These are phyloP conservation scores for Cryptus armator DNA, from an alignment of 2,888 invertebrate species.

Conservation along the genomic window DNA sequence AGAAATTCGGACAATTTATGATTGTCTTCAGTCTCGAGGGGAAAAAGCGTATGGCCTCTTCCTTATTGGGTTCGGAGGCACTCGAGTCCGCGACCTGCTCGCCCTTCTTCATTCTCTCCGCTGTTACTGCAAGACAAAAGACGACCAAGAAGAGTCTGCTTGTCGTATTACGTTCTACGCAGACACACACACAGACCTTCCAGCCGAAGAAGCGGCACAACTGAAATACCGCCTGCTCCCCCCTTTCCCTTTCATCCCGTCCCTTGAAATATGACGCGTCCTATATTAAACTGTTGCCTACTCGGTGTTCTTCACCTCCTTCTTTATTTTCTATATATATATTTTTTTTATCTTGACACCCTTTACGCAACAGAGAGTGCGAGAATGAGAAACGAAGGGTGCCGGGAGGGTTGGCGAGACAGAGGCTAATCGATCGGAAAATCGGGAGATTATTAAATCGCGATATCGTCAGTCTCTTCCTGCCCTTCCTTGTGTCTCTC, in stretches of 20 bases:
- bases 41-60: conserved; percentile 32
- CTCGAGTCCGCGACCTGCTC: conserved; percentile 57
- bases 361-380: conserved; percentile 65
- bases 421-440: conserved; percentile 76
- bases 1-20: conserved; percentile 67
- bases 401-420: conserved; percentile 38
- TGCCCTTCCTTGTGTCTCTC: conserved; percentile 18
- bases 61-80: conserved; percentile 65
- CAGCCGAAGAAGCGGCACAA: conserved; percentile 35
- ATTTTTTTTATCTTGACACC: conserved; percentile 69
- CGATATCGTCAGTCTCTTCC: conserved; percentile 66
- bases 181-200: conserved; percentile 28
- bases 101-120: conserved; percentile 27
- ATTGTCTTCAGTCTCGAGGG: conserved; percentile 51
- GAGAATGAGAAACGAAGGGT: conserved; percentile 55
- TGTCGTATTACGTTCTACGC: conserved; percentile 53
- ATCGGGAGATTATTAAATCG: conserved; percentile 76
- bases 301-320: conserved; percentile 49
- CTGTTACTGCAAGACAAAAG: conserved; percentile 69
- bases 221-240: conserved; percentile 65
- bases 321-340: conserved; percentile 33
- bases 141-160: conserved; percentile 61
- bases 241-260: conserved; percentile 53
- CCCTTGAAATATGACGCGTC: conserved; percentile 73
- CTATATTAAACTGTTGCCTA: conserved; percentile 76